Evolutionary conservation across 2,797 vertebrate genomes (phyloP).

Genomic region (Linurgus olivaceus): DNA sequence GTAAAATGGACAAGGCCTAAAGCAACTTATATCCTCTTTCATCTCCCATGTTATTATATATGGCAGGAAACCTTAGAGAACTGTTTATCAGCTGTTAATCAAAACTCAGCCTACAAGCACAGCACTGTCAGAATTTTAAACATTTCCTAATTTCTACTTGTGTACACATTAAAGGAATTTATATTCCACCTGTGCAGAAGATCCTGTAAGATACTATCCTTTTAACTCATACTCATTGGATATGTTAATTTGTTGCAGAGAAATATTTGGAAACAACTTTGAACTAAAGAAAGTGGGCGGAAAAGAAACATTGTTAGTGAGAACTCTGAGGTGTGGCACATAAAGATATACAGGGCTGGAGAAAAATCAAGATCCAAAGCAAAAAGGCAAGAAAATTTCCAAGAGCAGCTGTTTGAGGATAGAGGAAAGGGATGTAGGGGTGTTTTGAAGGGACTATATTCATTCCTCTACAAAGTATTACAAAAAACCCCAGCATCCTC

Average conservation of each 20-base stretch:
- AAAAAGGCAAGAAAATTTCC: neutral
- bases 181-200: constrained; percentile 3
- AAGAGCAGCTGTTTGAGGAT: neutral
- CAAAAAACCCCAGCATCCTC: neutral
- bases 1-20: constrained; percentile 30
- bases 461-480: neutral
- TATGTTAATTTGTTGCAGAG: neutral
- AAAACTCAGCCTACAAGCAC: neutral
- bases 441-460: neutral
- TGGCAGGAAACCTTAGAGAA: neutral
- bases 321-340: neutral
- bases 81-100: constrained; percentile 25
- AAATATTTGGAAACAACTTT: neutral
- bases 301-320: neutral
- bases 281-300: neutral
- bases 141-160: neutral
- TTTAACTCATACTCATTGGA: neutral
- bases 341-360: neutral
- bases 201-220: neutral
- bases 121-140: constrained; percentile 26
- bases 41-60: neutral
- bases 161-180: neutral
- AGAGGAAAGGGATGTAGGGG: neutral
- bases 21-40: constrained; percentile 25
- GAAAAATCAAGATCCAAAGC: neutral